Conservation (phyloP, 2,113 vertebrate species). For the Ochotona curzoniae region DNA sequence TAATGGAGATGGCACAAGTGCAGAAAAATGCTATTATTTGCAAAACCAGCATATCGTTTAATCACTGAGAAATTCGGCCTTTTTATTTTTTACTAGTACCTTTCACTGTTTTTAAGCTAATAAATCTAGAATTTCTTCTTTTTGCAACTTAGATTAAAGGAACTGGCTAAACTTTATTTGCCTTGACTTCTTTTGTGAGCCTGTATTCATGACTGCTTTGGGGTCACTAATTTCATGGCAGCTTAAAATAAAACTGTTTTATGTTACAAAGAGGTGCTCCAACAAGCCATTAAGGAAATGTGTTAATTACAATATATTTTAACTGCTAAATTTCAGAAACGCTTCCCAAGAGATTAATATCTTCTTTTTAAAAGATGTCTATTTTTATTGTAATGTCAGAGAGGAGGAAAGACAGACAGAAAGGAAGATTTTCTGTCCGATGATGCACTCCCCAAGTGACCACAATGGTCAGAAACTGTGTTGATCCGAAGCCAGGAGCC, state of each 20-base stretch:
- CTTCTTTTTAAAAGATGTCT: neutral
- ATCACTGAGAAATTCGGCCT: neutral
- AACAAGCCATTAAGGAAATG: slow-evolving; percentile 32
- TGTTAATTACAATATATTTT: slow-evolving; percentile 39
- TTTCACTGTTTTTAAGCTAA: slow-evolving; percentile 8
- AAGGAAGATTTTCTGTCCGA: no score
- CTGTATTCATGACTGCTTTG: neutral
- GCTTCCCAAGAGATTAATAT: slow-evolving; percentile 21
- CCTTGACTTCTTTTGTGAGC: neutral
- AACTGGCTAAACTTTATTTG: slow-evolving; percentile 3
- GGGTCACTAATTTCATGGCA: neutral
- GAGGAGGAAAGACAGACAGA: no score
- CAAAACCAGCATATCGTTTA: neutral
- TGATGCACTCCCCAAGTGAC: no score
- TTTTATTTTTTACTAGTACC: neutral
- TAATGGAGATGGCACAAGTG: neutral
- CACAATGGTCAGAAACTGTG: no score
- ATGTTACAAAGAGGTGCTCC: neutral
- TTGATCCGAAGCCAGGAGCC: no score
- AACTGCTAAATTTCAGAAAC: neutral
- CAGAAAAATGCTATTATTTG: neutral
- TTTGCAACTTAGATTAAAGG: neutral
- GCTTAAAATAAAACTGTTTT: neutral
- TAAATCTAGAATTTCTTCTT: neutral
- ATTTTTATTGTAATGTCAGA: no score